Base-by-base conservation (phyloP, 2,888 invertebrate genomes). In the Idaea dimidiata region DNA sequence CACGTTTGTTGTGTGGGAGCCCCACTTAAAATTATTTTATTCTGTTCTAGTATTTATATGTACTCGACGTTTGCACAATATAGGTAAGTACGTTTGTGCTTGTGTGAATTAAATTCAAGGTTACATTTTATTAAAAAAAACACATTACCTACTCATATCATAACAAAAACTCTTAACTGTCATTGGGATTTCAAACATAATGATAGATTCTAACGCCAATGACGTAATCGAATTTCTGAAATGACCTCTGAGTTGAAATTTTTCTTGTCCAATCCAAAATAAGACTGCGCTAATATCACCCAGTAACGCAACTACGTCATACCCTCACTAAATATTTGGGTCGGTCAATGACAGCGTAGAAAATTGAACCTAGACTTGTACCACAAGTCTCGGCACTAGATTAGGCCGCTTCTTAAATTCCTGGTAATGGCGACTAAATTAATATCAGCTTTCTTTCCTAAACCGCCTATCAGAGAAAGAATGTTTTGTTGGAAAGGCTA, bases 341-440 rank as follows among this genome's bases (percentile, higher is more conserved):
- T 81, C 87, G 86, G 89, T 88, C 87, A 88, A 83, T 86, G 88
- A 87, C 88, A 87, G 65, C 77, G 71, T 70, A 70, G 71, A 71
- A 77, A 76, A 75, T 76, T 67, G 66, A 70, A 79, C 76, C 76
- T 79, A 82, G 79, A 74, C 70, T 73, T 66, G 64, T 71, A 71
- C 57, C 43, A 43, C 43, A 14, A 43, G 7, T 32, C 32, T 32
- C 32, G 32, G 43, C 43, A 43, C 14, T 43, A 43, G 43, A 33
- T 58, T 79, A 67, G 79, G 69, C 61, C 76, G 70, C 61, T 14
- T 43, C 43, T 43, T 8, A 17, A 17, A 43, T 17, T 8, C 16
- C 32, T 60, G 14, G 16, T 31, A 55, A 8, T 32, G 17, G 18
- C 60, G 56, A 63, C 43, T 58, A 60, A 24, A 61, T 59, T 17